Base-by-base conservation (phyloP, 1,140 invertebrate species). In the Lutraria rhynchaena region DNA sequence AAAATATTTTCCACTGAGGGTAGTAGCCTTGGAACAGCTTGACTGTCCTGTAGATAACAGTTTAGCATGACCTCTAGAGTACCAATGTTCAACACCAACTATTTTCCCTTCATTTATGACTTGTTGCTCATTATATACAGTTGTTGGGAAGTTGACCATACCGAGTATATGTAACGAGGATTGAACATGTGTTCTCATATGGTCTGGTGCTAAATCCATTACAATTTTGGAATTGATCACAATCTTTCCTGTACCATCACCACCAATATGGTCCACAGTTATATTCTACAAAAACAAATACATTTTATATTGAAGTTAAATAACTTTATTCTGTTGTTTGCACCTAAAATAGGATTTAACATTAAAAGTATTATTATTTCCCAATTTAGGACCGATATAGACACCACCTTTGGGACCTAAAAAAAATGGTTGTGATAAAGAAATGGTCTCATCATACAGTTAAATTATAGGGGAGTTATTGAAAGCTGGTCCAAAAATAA, bases 231-330 rank as follows among this genome's bases (percentile, higher is more conserved):
- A 60, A 41, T 70, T 55, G 29, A 89, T 57, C 13, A 81, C 65
- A 5, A 89, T 31, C n/a, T 63, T 67, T 31, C 88, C 88, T 22
- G 55, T 83, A 33, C 83, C 83, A 70, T 87, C 86, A 49, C 84
- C 85, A 61, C 63, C 71, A 17, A 89, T 75, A 41, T 84, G 61
- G 27, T 80, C 85, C 37, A 84, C 65, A 1, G 37, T 41, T 5
- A 83, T 27, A 33, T 83, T 44, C 83, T 84, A 65, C 3, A 82
- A 67, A 29, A 44, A 41, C 15, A 41, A 41, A 41, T 41, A 41
- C 15, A 7, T 41, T n/a, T n/a, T n/a, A n/a, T n/a, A n/a, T n/a
- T n/a, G n/a, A n/a, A n/a, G n/a, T n/a, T n/a, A n/a, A n/a, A n/a
- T n/a, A n/a, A n/a, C n/a, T n/a, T n/a, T n/a, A n/a, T n/a, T n/a